Conservation (phyloP, 2,888 invertebrate species). For the Papilio gigon region DNA sequence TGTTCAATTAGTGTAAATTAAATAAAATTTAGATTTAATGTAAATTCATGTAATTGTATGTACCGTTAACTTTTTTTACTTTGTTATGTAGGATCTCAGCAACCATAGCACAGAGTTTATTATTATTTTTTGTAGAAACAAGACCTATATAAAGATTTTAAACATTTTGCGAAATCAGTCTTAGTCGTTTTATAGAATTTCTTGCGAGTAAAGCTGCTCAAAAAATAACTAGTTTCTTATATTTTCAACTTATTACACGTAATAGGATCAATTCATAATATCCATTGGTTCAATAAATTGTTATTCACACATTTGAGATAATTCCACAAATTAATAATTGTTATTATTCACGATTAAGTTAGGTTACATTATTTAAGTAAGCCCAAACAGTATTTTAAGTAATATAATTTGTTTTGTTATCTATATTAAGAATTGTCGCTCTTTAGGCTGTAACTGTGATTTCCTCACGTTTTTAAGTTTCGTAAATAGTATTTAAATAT, state of each 20-base stretch:
- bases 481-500: conserved; percentile 39
- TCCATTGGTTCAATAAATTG: conserved; percentile 41
- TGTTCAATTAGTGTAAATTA: conserved; percentile 68
- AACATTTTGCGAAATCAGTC: too few species aligned
- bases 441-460: conserved; percentile 80
- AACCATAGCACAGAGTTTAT: too few species aligned
- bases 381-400: conserved; percentile 13
- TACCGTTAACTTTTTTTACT: too few species aligned
- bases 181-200: too few species aligned
- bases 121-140: too few species aligned
- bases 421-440: conserved; percentile 54
- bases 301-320: background rate
- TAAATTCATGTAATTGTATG: conserved; percentile 43
- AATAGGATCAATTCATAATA: too few species aligned
- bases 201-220: too few species aligned
- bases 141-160: too few species aligned
- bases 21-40: conserved; percentile 39
- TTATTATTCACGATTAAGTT: background rate
- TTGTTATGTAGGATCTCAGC: too few species aligned
- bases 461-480: conserved; percentile 58
- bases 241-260: too few species aligned
- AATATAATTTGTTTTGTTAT: conserved; percentile 13
- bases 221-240: background rate
- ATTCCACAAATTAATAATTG: background rate
- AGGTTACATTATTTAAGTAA: background rate